Evolutionary conservation across 2,113 vertebrate genomes (phyloP).

Genomic region (Eurystomus gularis): DNA sequence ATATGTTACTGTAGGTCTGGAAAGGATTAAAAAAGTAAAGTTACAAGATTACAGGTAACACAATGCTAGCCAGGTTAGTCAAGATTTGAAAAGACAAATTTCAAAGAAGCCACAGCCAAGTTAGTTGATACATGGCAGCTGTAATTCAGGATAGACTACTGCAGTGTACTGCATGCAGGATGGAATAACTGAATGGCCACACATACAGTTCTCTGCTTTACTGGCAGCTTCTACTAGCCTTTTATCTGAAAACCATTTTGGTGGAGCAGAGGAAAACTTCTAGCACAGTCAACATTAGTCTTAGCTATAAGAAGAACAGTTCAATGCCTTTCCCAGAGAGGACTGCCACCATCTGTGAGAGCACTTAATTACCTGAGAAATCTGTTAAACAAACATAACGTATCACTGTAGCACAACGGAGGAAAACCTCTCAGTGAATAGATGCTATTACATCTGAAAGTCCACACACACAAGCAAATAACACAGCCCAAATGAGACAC

Average conservation of each 20-base stretch:
- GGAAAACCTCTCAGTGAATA: not conserved
- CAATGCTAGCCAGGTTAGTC: not conserved
- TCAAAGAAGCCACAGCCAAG: not conserved
- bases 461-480: not conserved
- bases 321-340: not conserved
- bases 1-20: not conserved
- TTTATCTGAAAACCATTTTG: not conserved
- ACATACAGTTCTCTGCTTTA: not conserved
- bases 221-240: not conserved
- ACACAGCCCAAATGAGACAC: not conserved
- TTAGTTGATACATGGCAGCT: not conserved
- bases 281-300: not conserved
- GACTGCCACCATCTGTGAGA: not conserved
- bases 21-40: not conserved
- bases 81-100: not conserved
- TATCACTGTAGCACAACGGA: not conserved
- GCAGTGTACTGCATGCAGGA: not conserved
- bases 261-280: not conserved
- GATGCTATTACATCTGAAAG: not conserved
- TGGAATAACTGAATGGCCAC: not conserved
- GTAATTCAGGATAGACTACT: not conserved
- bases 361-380: not conserved
- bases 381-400: not conserved
- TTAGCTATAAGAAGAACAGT: not conserved
- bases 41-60: not conserved